Evolutionary conservation across 2,113 vertebrate species (phyloP), one percentile per base, ranked within the genome.

Genomic region (Mugil cephalus): DNA sequence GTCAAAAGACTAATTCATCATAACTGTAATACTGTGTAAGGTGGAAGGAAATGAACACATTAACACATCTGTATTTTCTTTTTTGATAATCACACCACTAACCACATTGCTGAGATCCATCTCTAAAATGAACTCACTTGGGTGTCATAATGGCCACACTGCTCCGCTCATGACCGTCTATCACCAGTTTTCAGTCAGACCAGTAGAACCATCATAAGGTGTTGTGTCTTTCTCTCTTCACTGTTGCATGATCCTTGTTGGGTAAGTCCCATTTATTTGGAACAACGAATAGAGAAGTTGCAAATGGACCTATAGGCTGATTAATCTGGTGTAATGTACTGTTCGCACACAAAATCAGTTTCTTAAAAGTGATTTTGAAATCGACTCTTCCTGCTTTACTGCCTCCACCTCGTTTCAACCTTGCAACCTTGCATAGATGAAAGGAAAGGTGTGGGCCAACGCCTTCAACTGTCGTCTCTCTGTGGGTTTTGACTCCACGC

Each of bases 361-460:
- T 36, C 19, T 55, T 67, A 0, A 38, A 36, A 10, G 39, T 17
- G n/a, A 65, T 80, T 67, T 42, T 72, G 67, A 87, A 89, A 87
- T 64, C 21, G 6, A 9, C 21, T 0, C 52, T 59, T 46, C 46
- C 18, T 43, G 1, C 6, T 18, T 4, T 13, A 0, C 3, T 1
- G 8, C 10, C 45, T 63, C 59, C 74, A 68, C 52, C 69, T 52
- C 40, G 14, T 0, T n/a, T n/a, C 11, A 10, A 2, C 12, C 1
- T 14, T 19, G n/a, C n/a, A 1, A 1, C 4, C 5, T 47, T n/a
- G n/a, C n/a, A n/a, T 13, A 47, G 12, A 38, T 48, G 1, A 52
- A 3, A 84, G 78, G 36, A 80, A 64, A 39, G 68, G 58, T 74
- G 54, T 74, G 59, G 51, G 59, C 45, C 42, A 15, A 6, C 8